These are phyloP conservation scores for Microplitis manilae DNA, from an alignment of 2,888 invertebrate genomes.

Conservation along the genomic window DNA sequence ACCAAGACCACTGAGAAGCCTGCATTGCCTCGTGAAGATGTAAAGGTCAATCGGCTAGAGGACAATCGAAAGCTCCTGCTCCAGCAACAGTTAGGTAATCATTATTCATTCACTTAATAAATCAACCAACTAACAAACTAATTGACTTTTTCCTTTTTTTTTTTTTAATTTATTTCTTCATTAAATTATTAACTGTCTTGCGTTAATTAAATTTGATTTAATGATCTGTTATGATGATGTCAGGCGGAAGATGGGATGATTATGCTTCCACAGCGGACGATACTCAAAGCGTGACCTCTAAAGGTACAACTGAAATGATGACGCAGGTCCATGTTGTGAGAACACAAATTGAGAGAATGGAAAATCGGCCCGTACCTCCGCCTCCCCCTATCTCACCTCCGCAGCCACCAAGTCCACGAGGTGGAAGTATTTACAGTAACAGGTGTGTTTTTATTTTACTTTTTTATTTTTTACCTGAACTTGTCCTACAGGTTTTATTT, in stretches of 20 bases:
- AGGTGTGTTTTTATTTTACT: slow-evolving; percentile 58
- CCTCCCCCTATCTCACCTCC: slow-evolving; percentile 76
- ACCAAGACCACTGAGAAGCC: slow-evolving; percentile 83
- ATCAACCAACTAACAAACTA: slow-evolving; percentile 6
- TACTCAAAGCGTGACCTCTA: slow-evolving; percentile 68
- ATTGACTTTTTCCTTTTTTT: slow-evolving; percentile 15
- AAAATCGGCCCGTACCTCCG: slow-evolving; percentile 72
- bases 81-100: slow-evolving; percentile 83
- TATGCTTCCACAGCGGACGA: slow-evolving; percentile 69
- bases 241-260: slow-evolving; percentile 70
- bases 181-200: slow-evolving; percentile 2
- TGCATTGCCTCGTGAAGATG: slow-evolving; percentile 75
- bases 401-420: slow-evolving; percentile 71
- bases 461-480: slow-evolving; percentile 13
- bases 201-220: background rate
- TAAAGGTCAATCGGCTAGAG: slow-evolving; percentile 84
- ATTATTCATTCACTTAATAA: background rate
- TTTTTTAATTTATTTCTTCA: background rate
- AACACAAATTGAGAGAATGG: slow-evolving; percentile 77
- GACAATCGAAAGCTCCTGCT: slow-evolving; percentile 88
- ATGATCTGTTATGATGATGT: slow-evolving; percentile 7
- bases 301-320: slow-evolving; percentile 71
- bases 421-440: slow-evolving; percentile 72
- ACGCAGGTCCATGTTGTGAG: slow-evolving; percentile 71
- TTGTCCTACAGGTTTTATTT: slow-evolving; percentile 17